These are phyloP conservation scores for Drosophila neotestacea DNA, from an alignment of 2,888 invertebrate genomes.

Conservation along the genomic window DNA sequence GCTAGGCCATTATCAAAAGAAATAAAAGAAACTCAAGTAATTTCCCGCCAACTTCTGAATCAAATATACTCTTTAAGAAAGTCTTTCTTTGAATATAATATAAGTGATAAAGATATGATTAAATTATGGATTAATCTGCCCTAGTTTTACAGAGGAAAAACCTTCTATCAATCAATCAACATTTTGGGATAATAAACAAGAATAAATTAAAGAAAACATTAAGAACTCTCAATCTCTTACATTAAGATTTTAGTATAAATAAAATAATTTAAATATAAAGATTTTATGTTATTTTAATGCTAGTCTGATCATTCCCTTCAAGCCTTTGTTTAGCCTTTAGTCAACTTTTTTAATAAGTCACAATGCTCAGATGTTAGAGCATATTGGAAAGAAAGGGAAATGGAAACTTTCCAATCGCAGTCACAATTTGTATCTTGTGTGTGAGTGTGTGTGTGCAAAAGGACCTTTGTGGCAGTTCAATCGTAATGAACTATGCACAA, in stretches of 20 bases:
- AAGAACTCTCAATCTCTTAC: no score
- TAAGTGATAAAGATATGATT: no score
- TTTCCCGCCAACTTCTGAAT: conserved; percentile 32
- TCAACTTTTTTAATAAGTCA: not conserved
- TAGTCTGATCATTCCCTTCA: not conserved
- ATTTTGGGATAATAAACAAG: no score
- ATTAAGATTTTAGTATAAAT: no score
- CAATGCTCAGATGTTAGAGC: conserved; percentile 18
- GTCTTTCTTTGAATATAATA: not conserved
- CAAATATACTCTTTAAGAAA: conserved; percentile 29
- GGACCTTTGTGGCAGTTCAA: conserved; percentile 77
- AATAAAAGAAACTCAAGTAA: conserved; percentile 38
- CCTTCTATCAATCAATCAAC: no score
- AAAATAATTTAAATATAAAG: no score
- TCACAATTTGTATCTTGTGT: conserved; percentile 17
- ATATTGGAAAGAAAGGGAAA: conserved; percentile 36
- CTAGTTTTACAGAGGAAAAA: no score
- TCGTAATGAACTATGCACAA: conserved; percentile 79
- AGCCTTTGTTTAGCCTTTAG: not conserved
- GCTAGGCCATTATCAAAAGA: conserved; percentile 28
- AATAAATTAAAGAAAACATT: no score
- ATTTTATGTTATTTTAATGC: not conserved
- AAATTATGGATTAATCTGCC: no score
- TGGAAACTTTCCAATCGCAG: conserved; percentile 41
- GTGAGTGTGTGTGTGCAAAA: conserved; percentile 23